These are phyloP conservation scores for Fratercula arctica DNA, from an alignment of 2,797 vertebrate species.

Conservation along the genomic window DNA sequence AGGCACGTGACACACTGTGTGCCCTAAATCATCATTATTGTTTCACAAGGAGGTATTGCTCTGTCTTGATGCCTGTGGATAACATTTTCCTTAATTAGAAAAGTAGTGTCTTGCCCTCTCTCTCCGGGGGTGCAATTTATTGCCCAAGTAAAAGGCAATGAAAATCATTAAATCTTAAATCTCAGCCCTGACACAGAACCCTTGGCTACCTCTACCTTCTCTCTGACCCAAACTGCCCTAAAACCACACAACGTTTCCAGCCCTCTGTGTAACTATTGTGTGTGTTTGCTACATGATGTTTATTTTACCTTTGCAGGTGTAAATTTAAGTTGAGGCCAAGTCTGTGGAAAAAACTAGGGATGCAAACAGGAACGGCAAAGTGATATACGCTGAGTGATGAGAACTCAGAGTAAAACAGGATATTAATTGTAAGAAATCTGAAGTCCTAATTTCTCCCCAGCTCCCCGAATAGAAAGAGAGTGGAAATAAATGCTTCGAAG, in stretches of 20 bases:
- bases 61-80: background rate
- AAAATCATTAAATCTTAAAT: slow-evolving; percentile 38
- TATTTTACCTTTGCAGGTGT: slow-evolving; percentile 15
- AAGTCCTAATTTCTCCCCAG: slow-evolving; percentile 48
- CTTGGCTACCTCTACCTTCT: background rate
- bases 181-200: background rate
- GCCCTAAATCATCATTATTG: background rate
- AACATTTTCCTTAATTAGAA: slow-evolving; percentile 39
- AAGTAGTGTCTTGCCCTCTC: background rate
- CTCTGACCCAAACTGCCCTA: background rate
- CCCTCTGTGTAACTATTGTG: background rate
- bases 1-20: background rate
- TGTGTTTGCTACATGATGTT: background rate
- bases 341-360: background rate
- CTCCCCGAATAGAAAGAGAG: slow-evolving; percentile 27
- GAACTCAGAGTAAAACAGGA: background rate
- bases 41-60: slow-evolving; percentile 1
- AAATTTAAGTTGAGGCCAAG: background rate
- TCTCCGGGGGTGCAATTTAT: slow-evolving; percentile 39
- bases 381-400: background rate
- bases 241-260: background rate
- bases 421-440: slow-evolving; percentile 38
- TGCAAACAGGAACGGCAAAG: background rate
- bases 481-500: slow-evolving; percentile 37
- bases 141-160: background rate